Base-by-base conservation (phyloP, 2,888 invertebrate genomes). In the Archips xylosteana region DNA sequence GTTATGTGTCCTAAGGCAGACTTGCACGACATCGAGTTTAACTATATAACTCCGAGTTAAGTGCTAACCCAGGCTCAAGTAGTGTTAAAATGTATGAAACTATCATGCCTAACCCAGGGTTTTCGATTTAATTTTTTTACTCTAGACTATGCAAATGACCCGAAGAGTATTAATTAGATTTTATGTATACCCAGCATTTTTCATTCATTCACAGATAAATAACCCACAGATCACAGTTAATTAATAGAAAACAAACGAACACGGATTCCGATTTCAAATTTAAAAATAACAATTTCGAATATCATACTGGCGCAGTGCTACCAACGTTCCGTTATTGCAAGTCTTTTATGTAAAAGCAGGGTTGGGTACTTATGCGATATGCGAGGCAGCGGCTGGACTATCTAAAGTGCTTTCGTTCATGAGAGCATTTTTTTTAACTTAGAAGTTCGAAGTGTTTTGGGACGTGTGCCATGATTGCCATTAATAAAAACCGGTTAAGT, bases 291-390 rank as follows among this genome's bases (percentile, higher is more conserved):
- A 39, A 39, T 39, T 39, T 69, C 36, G 39, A 36, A 59, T 34
- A 68, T 39, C 2, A 49, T n/a, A 34, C 49, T n/a, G 34, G 15
- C 54, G 32, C 49, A 49, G 34, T 49, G 47, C 34, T 64, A 13
- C n/a, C 51, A 36, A 64, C 47, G 49, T 32, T 49, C 12, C 34
- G 49, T 34, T 65, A 65, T 64, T 65, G 51, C 68, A 60, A 69
- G 54, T 13, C 54, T 63, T 61, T 49, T 34, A 59, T 68, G 59
- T 68, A 68, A 73, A 71, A 68, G 54, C 54, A 4, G 59, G 34
- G 13, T 32, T 36, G 61, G 54, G 49, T 57, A 62, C 47, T 68
- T 64, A 15, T 63, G 49, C 68, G 64, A 68, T 68, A 68, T 73
- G 68, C 63, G 49, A 51, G 32, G 51, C 57, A 34, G 63, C 68